Evolutionary conservation across 2,888 invertebrate genomes (phyloP), one percentile per base, ranked within the genome.

Genomic region (Drosophila bunnanda): DNA sequence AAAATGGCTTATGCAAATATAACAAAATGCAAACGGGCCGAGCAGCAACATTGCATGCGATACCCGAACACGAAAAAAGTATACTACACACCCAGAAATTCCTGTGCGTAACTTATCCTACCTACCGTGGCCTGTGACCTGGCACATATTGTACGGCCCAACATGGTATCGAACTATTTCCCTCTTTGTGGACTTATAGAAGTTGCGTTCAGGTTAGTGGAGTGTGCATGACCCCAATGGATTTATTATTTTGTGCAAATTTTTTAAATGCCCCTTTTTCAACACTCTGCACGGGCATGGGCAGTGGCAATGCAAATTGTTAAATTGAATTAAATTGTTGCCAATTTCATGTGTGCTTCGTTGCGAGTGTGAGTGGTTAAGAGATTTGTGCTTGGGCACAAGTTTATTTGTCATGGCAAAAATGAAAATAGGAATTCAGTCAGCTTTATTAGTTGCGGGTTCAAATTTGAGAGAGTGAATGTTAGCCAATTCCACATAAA

Each of bases 1-100:
- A 80, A 83, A 84, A 84, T 77, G 70, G 86, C 86, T 83, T 85
- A 82, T 82, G 80, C 79, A 78, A 84, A 84, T 84, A 79, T 72
- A 59, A 58, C 68, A 69, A 79, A 69, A 75, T 71, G 62, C 62
- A 73, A 64, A 55, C 67, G 60, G 44, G 28, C 53, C 46, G 44
- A 38, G 60, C 50, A 50, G 41, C 34, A 50, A 50, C 41, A 52
- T 50, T 65, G 60, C 64, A 65, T 28, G 41, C 41, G n/a, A 52
- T 52, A 43, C 43, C 41, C 34, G 15, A 41, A 28, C 25, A 5
- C 56, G 20, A 28, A 34, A 34, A 53, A 52, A 54, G 28, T 10
- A 17, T 30, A 20, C 9, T 10, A 20, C 9, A 36, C 6, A 52
- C 38, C 13, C 48, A 39, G 54, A 65, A 67, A 67, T 67, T 50